Base-by-base conservation (phyloP, 2,113 vertebrate species). In the Vulpes vulpes region DNA sequence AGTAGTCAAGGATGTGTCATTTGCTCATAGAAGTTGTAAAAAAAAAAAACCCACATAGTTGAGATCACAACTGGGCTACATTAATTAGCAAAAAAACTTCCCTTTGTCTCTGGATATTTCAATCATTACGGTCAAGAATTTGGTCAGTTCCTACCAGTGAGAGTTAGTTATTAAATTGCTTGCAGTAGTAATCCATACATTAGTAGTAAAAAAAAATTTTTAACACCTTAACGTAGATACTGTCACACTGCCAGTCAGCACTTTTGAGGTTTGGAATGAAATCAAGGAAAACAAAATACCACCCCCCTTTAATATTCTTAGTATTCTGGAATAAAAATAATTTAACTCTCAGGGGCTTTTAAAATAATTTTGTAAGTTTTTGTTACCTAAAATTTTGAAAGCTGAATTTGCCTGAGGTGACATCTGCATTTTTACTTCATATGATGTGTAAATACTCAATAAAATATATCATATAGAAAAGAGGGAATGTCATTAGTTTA, bases 241-340 rank as follows among this genome's bases (percentile, higher is more conserved):
- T 89, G 30, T 43, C 43, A 76, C 7, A 86, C 49, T 96, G 15
- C 49, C 10, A 91, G 78, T 62, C 16, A 91, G 64, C 81, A 83
- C 16, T 73, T 76, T 57, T 32, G 35, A 71, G 35, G 60, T 95
- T 94, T 49, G 73, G 49, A 11, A 22, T 91, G 30, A 89, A 91
- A 79, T 60, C 14, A 79, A 74, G 15, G 55, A 91, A 96, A 89
- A 53, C 20, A 89, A 76, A 27, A 3, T 76, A 82, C 38, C 11
- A 64, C 6, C 16, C 30, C 9, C 88, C 38, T 87, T 83, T 78
- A 88, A 84, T 95, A 89, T 67, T 96, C 49, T 51, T 94, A 35
- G 5, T 69, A 14, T 91, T 91, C 82, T 93, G 15, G 65, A 91
- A 79, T 91, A 91, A 95, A 97, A 93, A 65, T 83, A 91, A 88